phyloP scores from a whole-genome alignment of 1,140 invertebrate genomes.

The Brachionus angularis region DNA sequence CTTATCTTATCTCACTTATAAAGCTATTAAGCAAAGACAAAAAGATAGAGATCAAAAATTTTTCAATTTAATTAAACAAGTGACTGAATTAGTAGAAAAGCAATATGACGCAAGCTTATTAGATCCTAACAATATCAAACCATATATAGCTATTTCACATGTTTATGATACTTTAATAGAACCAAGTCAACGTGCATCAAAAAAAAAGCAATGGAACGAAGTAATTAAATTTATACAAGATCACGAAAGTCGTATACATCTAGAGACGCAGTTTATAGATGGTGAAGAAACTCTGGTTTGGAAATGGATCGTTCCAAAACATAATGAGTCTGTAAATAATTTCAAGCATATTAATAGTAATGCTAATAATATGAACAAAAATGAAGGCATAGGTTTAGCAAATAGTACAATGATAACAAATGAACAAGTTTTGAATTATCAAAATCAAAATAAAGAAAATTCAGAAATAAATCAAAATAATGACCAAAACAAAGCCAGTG shows the following conservation, averaged over 20 bases:
- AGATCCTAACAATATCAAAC: slow-evolving; percentile 11
- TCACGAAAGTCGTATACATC: slow-evolving; percentile 35
- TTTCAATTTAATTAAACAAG: slow-evolving; percentile 28
- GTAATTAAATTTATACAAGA: slow-evolving; percentile 35
- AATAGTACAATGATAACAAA: slow-evolving; percentile 35
- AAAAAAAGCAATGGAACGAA: slow-evolving; percentile 31
- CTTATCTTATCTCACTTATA: not conserved
- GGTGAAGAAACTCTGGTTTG: slow-evolving; percentile 40
- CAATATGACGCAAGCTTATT: slow-evolving; percentile 18
- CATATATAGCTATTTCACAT: slow-evolving; percentile 35
- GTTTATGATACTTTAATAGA: slow-evolving; percentile 33
- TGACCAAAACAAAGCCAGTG: not conserved
- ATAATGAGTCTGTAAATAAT: slow-evolving; percentile 7
- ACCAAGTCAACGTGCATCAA: not conserved
- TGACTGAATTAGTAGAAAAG: slow-evolving; percentile 36
- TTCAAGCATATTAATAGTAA: too few species aligned
- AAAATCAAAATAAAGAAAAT: slow-evolving; percentile 22
- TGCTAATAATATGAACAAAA: not conserved
- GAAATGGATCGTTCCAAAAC: slow-evolving; percentile 31
- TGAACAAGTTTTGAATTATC: not conserved
- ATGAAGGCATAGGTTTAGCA: slow-evolving; percentile 26
- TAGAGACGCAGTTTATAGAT: slow-evolving; percentile 38
- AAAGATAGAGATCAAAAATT: slow-evolving; percentile 17
- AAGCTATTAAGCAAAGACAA: not conserved
- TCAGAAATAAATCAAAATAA: too few species aligned